Conservation (phyloP, 2,113 vertebrate species). For the Nyctibius bracteatus region DNA sequence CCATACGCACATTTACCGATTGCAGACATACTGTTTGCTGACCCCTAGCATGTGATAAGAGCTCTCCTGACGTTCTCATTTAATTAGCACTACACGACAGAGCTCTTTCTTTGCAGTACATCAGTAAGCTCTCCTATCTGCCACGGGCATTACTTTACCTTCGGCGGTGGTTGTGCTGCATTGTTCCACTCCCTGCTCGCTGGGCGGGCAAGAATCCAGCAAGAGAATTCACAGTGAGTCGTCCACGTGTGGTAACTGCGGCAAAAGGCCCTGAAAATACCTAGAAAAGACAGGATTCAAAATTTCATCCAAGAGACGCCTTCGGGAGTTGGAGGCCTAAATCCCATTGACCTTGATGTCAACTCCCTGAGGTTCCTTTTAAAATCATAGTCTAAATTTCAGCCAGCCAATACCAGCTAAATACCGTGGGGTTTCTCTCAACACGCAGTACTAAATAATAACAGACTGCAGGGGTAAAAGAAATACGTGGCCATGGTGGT, state of each 20-base stretch:
- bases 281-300: not conserved
- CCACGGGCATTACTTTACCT: not conserved
- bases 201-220: not conserved
- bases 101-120: not conserved
- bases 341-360: not conserved
- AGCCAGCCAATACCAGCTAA: not conserved
- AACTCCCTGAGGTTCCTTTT: not conserved
- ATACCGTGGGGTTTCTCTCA: not conserved
- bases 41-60: not conserved
- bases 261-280: not conserved
- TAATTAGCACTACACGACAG: not conserved
- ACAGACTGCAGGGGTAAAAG: not conserved
- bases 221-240: not conserved
- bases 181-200: fast-evolving
- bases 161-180: not conserved
- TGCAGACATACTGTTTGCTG: not conserved
- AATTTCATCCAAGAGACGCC: not conserved
- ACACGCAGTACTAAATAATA: not conserved
- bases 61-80: not conserved
- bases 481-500: not conserved
- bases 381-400: not conserved
- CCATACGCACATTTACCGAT: not conserved
- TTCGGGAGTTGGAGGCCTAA: not conserved
- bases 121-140: not conserved
- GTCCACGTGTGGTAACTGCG: fast-evolving